Percentiles rank a stretch among this genome's conserved stretches.
These are phyloP conservation scores for Gobio gobio DNA, from an alignment of 2,113 vertebrate genomes.

Conservation along the genomic window DNA sequence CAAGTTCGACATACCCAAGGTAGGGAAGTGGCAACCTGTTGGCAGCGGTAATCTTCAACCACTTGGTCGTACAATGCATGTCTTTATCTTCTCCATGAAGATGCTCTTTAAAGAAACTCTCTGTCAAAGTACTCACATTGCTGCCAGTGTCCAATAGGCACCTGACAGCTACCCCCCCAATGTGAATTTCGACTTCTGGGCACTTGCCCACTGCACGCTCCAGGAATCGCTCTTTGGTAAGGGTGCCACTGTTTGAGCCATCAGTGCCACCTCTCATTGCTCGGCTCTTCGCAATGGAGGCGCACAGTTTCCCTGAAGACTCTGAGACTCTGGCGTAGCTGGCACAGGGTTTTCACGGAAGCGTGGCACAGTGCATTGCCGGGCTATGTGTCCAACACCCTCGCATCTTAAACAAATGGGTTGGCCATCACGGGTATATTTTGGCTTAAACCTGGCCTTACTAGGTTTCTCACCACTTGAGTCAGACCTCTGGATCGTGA, in stretches of 20 bases:
- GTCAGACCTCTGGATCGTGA: too few species aligned
- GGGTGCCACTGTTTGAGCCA: background rate
- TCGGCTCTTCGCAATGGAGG: constrained; percentile 13
- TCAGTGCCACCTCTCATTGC: background rate
- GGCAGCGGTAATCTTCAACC: constrained; percentile 33
- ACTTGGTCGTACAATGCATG: constrained; percentile 9
- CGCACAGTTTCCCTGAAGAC: background rate
- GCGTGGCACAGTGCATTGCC: background rate
- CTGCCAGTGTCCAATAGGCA: constrained; percentile 33
- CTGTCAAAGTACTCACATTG: constrained; percentile 35
- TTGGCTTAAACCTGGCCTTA: background rate
- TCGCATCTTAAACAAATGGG: constrained; percentile 34
- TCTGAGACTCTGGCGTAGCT: background rate
- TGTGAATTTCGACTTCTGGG: constrained; percentile 18
- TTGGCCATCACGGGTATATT: constrained; percentile 23
- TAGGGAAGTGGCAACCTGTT: constrained; percentile 34
- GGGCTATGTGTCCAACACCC: constrained; percentile 16
- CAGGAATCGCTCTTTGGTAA: background rate
- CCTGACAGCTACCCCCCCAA: background rate
- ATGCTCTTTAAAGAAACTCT: constrained; percentile 30
- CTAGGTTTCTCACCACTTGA: background rate
- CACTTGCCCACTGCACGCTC: too few species aligned
- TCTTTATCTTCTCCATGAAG: constrained; percentile 5
- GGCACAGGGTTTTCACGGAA: background rate
- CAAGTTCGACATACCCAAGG: constrained; percentile 41